Conservation (phyloP, 2,113 vertebrate genomes). For the Oxyura jamaicensis region DNA sequence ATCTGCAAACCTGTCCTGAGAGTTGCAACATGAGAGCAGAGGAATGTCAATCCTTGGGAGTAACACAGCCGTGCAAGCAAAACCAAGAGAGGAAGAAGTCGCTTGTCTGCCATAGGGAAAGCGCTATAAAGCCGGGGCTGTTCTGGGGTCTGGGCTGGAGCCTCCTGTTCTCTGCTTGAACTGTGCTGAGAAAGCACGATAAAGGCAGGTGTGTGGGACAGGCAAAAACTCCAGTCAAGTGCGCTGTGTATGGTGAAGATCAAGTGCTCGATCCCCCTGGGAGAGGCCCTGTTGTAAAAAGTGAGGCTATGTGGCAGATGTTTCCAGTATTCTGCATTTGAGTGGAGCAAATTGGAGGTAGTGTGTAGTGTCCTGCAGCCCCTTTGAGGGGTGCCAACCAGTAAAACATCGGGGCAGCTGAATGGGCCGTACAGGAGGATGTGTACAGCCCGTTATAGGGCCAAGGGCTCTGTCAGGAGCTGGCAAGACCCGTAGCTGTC, state of each 20-base stretch:
- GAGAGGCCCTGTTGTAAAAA: background rate
- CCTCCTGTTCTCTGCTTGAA: background rate
- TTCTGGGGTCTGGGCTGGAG: background rate
- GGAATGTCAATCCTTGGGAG: background rate
- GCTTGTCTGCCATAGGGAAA: background rate
- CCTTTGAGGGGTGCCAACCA: background rate
- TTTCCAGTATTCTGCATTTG: background rate
- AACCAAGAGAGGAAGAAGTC: background rate
- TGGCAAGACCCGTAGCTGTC: background rate
- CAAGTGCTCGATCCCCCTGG: background rate
- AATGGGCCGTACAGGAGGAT: background rate
- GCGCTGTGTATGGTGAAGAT: rapidly evolving
- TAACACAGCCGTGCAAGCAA: background rate
- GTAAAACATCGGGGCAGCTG: background rate
- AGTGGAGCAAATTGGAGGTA: background rate
- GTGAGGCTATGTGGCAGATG: background rate
- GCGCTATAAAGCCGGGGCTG: background rate
- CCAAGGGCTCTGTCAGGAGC: background rate
- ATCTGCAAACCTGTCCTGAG: background rate
- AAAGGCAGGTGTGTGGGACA: background rate
- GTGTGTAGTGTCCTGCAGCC: background rate
- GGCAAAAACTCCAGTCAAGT: background rate
- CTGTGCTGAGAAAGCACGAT: background rate
- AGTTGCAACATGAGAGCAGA: background rate
- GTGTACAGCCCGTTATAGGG: background rate